phyloP scores from a whole-genome alignment of 2,888 invertebrate genomes.

The Strigamia crassipes region DNA sequence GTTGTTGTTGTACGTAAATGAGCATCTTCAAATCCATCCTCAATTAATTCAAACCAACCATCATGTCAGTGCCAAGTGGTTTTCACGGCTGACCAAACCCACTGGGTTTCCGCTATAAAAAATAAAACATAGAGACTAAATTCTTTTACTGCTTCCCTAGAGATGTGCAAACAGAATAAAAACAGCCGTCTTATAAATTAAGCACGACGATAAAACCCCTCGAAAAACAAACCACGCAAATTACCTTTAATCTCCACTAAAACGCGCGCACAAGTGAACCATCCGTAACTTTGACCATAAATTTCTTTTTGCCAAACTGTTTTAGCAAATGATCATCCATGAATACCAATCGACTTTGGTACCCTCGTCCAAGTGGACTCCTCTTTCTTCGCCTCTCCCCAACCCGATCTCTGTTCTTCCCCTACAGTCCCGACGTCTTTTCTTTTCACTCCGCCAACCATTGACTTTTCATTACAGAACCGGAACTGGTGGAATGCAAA shows the following conservation, averaged over 20 bases:
- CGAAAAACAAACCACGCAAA: neutral
- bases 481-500: constrained; percentile 30
- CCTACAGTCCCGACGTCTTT: neutral
- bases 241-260: constrained; percentile 8
- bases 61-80: neutral
- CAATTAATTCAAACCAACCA: constrained; percentile 9
- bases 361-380: constrained; percentile 5
- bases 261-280: neutral
- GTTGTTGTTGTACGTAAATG: neutral
- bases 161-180: constrained; percentile 17
- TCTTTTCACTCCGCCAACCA: constrained; percentile 22
- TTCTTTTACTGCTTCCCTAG: constrained; percentile 1
- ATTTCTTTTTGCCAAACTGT: neutral
- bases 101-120: neutral
- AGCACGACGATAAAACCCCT: neutral
- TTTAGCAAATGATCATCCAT: constrained; percentile 7
- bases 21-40: neutral
- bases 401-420: neutral
- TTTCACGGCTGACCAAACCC: constrained; percentile 16
- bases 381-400: neutral
- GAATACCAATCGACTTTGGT: constrained; percentile 2
- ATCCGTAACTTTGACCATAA: neutral
- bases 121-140: neutral
- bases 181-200: constrained; percentile 14
- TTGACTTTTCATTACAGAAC: constrained; percentile 30